Conservation (phyloP, 2,113 vertebrate species). For the Galemys pyrenaicus region DNA sequence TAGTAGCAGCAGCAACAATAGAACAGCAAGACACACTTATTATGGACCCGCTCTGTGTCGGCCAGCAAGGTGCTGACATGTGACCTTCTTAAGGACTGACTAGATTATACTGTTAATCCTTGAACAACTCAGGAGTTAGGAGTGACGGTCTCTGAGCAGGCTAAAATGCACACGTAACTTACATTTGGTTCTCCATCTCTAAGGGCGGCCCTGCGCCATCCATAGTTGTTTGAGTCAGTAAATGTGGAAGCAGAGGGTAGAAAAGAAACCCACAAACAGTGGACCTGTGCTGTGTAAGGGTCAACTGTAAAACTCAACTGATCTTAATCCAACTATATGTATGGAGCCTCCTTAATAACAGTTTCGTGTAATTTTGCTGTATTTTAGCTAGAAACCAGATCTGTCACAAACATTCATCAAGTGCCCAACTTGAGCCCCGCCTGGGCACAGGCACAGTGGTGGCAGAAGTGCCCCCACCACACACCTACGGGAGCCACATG, state of each 20-base stretch:
- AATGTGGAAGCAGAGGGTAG: no score
- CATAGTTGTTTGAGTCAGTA: no score
- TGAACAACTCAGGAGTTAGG: no score
- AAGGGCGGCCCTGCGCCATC: no score
- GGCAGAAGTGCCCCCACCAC: no score
- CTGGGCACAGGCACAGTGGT: not conserved
- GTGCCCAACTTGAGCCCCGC: not conserved
- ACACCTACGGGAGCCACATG: rapidly evolving
- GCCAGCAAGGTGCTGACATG: rapidly evolving
- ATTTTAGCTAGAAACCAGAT: not conserved
- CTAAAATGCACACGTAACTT: no score
- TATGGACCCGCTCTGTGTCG: not conserved
- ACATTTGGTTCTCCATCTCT: no score
- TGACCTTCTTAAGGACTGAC: rapidly evolving
- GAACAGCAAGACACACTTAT: not conserved
- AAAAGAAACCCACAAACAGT: no score
- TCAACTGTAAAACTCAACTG: not conserved
- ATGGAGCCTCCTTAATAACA: not conserved
- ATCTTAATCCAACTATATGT: not conserved
- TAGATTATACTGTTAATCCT: no score
- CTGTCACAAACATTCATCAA: not conserved
- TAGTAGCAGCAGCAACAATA: not conserved
- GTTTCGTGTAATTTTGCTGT: not conserved
- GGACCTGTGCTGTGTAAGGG: no score
- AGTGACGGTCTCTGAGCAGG: no score